Base-by-base conservation (phyloP, 2,888 invertebrate species). In the Xestia c-nigrum region DNA sequence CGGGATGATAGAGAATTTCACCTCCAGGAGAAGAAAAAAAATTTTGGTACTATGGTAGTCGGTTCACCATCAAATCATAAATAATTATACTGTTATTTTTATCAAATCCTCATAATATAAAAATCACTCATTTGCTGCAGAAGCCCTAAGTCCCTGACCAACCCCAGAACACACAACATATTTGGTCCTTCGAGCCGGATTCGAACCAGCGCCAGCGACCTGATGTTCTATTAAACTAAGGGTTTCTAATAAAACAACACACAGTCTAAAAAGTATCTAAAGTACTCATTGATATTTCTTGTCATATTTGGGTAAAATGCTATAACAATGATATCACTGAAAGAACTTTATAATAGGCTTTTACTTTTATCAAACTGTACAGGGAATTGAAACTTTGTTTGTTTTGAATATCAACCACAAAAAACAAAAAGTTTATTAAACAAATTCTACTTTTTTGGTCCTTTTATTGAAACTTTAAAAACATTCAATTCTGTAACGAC, bases 281-380 rank as follows among this genome's bases (percentile, higher is more conserved):
- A 5, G 3, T 1, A 24, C 2, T 50, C 21, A 14, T 55, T 69
- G 52, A 19, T 63, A 70, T 47, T 47, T 55, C 40, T 55, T 31
- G 6, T 0, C 43, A 64, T 47, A 38, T 75, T 55, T 16, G 10
- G 5, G 24, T 47, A 40, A 57, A 24, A 24, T 76, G 4, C 3
- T 61, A 1, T 38, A 1, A 50, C 69, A 68, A 52, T 21, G 14
- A 24, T 40, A 21, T 63, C 43, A n/a, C 61, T 38, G 19, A 50
- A 38, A n/a, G 1, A 68, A 68, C 5, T 52, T 79, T 77, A 64
- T 38, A 79, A 72, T 64, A 31, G 47, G 72, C 71, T 79, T 78
- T 31, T 40, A 47, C 40, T 71, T 70, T 70, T 10, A n/a, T 21
- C 24, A n/a, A 47, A 64, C 55, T 64, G n/a, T 57, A 57, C 16